These are phyloP conservation scores for Enteromius trimaculatus DNA, from an alignment of 2,797 vertebrate genomes.

Conservation along the genomic window DNA sequence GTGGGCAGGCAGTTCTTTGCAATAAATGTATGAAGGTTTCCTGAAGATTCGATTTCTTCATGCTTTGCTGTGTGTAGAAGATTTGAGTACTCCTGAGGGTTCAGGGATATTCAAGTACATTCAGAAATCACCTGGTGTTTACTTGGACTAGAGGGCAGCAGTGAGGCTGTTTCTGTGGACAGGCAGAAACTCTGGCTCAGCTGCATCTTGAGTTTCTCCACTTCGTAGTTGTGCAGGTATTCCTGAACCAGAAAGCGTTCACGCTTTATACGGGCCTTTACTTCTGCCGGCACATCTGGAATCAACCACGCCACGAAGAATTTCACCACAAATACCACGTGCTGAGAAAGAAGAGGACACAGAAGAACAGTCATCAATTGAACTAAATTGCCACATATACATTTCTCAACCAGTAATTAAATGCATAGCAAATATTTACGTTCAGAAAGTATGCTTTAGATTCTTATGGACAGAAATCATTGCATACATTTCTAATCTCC, in stretches of 20 bases:
- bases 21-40: slow-evolving; percentile 2
- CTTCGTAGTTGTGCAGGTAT: slow-evolving; percentile 91
- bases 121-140: slow-evolving; percentile 71
- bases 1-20: not conserved
- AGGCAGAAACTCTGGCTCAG: slow-evolving; percentile 77
- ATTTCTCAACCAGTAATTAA: not conserved
- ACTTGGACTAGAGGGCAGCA: slow-evolving; percentile 56
- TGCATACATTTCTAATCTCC: not conserved
- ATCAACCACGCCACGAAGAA: slow-evolving; percentile 97
- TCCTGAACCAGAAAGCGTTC: slow-evolving; percentile 92
- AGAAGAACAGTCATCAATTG: not conserved
- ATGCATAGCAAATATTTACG: not conserved
- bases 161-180: slow-evolving; percentile 61
- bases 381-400: not conserved
- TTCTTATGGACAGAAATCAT: no score
- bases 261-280: slow-evolving; percentile 88
- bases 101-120: slow-evolving; percentile 65
- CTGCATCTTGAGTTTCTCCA: slow-evolving; percentile 86
- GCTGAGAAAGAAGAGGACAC: slow-evolving; percentile 71
- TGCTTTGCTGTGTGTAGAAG: slow-evolving; percentile 25
- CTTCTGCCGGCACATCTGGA: slow-evolving; percentile 89
- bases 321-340: slow-evolving; percentile 92
- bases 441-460: not conserved
- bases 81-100: slow-evolving; percentile 4
- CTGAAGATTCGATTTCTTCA: not conserved